phyloP scores from a whole-genome alignment of 1,140 invertebrate species.

The Nasonia giraulti region DNA sequence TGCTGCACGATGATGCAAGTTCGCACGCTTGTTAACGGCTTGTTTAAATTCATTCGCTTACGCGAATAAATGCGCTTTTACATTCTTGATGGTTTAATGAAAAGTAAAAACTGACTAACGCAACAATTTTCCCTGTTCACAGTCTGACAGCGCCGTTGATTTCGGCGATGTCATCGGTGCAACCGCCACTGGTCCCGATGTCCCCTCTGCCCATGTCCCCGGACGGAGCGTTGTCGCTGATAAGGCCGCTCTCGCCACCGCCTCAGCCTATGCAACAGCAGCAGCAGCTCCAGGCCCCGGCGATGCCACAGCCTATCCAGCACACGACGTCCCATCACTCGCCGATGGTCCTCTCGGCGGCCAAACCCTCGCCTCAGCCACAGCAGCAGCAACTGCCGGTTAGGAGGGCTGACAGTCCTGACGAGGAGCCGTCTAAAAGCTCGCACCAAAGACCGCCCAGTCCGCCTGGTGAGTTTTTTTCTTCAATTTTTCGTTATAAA shows the following conservation, averaged over 20 bases:
- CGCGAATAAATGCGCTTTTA: neutral
- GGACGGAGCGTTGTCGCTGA: constrained; percentile 52
- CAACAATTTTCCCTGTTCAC: neutral
- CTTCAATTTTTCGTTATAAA: neutral
- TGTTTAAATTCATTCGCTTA: neutral
- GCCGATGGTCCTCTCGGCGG: neutral
- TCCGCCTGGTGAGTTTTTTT: constrained; percentile 56
- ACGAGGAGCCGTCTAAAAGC: constrained; percentile 54
- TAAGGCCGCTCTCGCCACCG: constrained; percentile 46
- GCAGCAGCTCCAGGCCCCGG: neutral
- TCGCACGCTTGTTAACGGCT: no score
- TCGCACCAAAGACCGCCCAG: constrained; percentile 65
- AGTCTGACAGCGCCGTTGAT: constrained; percentile 55
- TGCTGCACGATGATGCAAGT: no score
- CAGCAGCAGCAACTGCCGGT: constrained; percentile 1
- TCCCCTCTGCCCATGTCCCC: constrained; percentile 67
- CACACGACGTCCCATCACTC: neutral
- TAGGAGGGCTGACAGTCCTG: neutral
- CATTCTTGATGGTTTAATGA: no score
- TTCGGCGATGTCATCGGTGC: constrained; percentile 62
- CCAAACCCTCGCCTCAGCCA: neutral
- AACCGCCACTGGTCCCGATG: constrained; percentile 63
- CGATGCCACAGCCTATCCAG: neutral
- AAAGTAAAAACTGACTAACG: neutral
- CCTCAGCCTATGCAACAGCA: constrained; percentile 48